These are phyloP conservation scores for Mobula hypostoma DNA, from an alignment of 2,113 vertebrate species.

Conservation along the genomic window DNA sequence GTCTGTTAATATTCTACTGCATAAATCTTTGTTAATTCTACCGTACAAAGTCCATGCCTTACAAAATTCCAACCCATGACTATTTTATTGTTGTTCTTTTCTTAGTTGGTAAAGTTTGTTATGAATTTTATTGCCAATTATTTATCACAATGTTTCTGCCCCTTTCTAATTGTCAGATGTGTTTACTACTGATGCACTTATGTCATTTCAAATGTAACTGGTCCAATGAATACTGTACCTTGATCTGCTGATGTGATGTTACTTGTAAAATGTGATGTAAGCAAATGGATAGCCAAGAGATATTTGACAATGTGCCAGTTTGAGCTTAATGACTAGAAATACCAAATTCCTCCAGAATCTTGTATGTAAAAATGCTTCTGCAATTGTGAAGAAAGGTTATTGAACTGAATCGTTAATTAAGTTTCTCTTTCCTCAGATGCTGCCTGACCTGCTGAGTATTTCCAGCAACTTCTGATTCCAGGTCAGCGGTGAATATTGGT, in stretches of 20 bases:
- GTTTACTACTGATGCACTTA: not conserved
- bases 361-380: not conserved
- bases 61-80: not conserved
- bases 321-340: not conserved
- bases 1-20: constrained; percentile 28
- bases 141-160: not conserved
- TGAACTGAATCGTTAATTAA: no score
- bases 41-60: constrained; percentile 4
- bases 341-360: not conserved
- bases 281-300: not conserved
- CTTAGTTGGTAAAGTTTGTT: not conserved
- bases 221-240: not conserved
- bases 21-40: not conserved
- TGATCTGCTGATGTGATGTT: not conserved
- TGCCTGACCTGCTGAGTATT: no score
- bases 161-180: not conserved
- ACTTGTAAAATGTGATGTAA: not conserved
- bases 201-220: not conserved
- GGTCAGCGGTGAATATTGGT: no score
- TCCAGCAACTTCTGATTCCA: no score
- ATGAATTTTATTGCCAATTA: constrained; percentile 11
- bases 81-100: not conserved
- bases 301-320: not conserved
- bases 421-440: no score
- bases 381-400: no score